Evolutionary conservation across 2,888 invertebrate genomes (phyloP).

Genomic region (Sinopyrophorus schimmeli): DNA sequence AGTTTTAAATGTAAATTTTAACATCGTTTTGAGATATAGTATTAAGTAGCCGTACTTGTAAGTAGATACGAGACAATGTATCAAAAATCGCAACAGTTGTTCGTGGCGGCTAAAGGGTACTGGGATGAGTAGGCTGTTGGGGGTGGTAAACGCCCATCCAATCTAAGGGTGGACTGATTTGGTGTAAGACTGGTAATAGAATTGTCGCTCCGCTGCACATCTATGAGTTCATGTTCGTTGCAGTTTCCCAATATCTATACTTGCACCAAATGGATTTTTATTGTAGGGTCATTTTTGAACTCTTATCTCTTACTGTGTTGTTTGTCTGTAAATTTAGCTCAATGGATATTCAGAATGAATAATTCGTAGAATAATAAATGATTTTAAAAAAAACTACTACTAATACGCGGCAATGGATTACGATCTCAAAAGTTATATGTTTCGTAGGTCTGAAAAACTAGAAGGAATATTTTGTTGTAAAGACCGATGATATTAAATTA

Average conservation of each 20-base stretch:
- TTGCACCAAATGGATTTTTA: constrained; percentile 34
- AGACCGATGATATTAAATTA: too few species aligned
- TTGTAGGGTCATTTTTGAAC: constrained; percentile 30
- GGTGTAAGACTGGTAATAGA: constrained; percentile 41
- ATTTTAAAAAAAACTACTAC: too few species aligned
- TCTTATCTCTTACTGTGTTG: too few species aligned
- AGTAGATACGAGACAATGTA: constrained; percentile 28
- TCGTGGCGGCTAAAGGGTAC: constrained; percentile 27
- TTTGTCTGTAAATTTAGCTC: too few species aligned
- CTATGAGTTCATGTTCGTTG: constrained; percentile 35
- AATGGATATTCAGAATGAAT: too few species aligned
- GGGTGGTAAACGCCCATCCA: constrained; percentile 31
- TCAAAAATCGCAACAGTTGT: constrained; percentile 37
- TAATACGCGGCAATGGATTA: too few species aligned
- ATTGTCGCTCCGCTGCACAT: constrained; percentile 41
- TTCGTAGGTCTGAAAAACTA: too few species aligned
- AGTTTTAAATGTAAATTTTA: constrained; percentile 22
- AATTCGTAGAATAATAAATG: too few species aligned
- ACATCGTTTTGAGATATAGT: constrained; percentile 17
- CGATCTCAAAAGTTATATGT: too few species aligned
- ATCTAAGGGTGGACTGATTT: constrained; percentile 35
- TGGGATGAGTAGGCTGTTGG: constrained; percentile 18
- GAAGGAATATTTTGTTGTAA: too few species aligned
- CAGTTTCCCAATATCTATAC: constrained; percentile 33
- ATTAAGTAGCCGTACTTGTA: constrained; percentile 24